Evolutionary conservation across 92 coral and sea anemone genomes (phyloP).

Genomic region (Zoanthus sansibaricus): DNA sequence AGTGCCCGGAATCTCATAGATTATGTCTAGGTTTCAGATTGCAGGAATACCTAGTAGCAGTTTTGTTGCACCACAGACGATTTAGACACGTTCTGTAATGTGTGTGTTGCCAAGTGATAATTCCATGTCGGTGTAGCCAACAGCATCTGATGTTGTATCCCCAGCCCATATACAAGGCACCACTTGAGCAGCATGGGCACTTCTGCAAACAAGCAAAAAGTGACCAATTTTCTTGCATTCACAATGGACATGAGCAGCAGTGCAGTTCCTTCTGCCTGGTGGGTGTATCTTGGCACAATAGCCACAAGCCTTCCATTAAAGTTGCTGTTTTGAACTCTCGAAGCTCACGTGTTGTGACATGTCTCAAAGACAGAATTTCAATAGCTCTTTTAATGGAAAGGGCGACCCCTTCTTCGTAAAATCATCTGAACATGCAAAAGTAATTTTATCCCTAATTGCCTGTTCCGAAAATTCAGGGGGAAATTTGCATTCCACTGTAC

Average conservation of each 20-base stretch:
- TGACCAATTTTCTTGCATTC: conserved; percentile 42
- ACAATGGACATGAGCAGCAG: conserved; percentile 56
- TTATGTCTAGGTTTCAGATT: conserved; percentile 35
- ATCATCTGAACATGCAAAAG: neutral
- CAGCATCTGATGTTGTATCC: conserved; percentile 41
- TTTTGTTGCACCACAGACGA: conserved; percentile 50
- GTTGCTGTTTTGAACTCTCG: conserved; percentile 6
- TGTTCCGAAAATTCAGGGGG: conserved; percentile 36
- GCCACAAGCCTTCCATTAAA: conserved; percentile 23
- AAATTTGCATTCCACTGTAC: conserved; percentile 41
- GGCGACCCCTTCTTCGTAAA: neutral
- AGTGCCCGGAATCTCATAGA: conserved; percentile 41
- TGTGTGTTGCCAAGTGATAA: conserved; percentile 20
- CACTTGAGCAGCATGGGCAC: neutral
- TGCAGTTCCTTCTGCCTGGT: conserved; percentile 55
- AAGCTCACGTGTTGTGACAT: neutral
- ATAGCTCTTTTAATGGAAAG: conserved; percentile 15
- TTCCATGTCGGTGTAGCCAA: conserved; percentile 43
- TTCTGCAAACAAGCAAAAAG: neutral
- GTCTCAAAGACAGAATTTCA: conserved; percentile 14
- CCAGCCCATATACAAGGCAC: conserved; percentile 23
- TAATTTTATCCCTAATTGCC: conserved; percentile 30
- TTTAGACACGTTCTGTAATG: conserved; percentile 54
- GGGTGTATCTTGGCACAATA: conserved; percentile 41
- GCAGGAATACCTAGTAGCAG: conserved; percentile 64